phyloP scores from a whole-genome alignment of 2,888 invertebrate species.

The Drosophila merina region DNA sequence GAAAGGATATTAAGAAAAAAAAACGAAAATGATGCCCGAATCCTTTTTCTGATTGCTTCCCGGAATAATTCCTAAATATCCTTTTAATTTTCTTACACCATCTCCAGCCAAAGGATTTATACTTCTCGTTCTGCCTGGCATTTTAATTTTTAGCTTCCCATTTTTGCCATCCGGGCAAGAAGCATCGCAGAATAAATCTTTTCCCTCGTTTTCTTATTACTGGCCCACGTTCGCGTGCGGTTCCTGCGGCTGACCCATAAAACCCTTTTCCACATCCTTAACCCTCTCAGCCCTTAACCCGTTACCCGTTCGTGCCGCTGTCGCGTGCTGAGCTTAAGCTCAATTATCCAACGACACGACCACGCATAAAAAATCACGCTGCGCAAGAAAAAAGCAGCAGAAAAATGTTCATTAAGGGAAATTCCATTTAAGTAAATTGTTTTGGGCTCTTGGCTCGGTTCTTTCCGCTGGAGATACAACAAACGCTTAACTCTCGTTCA shows the following conservation, averaged over 20 bases:
- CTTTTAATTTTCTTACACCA: conserved; percentile 19
- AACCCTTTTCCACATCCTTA: conserved; percentile 24
- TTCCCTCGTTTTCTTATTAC: conserved; percentile 27
- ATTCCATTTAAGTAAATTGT: conserved; percentile 65
- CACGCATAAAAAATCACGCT: conserved; percentile 45
- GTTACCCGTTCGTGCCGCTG: conserved; percentile 15
- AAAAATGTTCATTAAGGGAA: conserved; percentile 69
- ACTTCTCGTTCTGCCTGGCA: conserved; percentile 9
- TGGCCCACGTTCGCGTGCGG: conserved; percentile 56
- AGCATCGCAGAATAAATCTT: conserved; percentile 52
- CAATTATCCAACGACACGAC: conserved; percentile 67
- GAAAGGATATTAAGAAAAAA: conserved; percentile 2
- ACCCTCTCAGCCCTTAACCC: conserved; percentile 19
- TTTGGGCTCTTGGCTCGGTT: conserved; percentile 13
- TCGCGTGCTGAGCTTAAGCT: conserved; percentile 72
- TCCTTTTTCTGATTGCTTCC: conserved; percentile 8
- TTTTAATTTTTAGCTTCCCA: conserved; percentile 30
- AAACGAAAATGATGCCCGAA: neutral
- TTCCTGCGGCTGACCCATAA: conserved; percentile 55
- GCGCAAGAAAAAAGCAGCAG: conserved; percentile 22
- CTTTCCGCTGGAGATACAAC: conserved; percentile 2
- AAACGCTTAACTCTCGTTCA: conserved; percentile 14
- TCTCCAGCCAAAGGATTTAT: conserved; percentile 13
- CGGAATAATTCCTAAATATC: conserved; percentile 27
- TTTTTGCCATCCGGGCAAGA: conserved; percentile 4